Base-by-base conservation (phyloP, 2,797 vertebrate genomes). In the Capromys pilorides region DNA sequence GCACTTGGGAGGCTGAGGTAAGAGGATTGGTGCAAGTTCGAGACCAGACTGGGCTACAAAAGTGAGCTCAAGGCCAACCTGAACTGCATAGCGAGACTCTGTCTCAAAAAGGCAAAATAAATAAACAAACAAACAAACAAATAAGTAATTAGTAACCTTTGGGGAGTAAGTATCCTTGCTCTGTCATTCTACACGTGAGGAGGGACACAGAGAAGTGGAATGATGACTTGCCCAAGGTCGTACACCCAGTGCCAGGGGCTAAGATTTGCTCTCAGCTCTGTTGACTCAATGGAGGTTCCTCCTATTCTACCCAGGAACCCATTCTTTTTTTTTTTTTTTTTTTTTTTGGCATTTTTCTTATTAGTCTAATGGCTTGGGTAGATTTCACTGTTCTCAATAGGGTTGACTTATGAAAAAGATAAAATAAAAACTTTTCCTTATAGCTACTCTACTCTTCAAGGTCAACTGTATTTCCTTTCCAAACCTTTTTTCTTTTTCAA, bases 401-500 rank as follows among this genome's bases (percentile, higher is more conserved):
- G 7, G 5, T 33, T 22, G 82, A 69, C 28, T 18, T 28, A 19
- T 21, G 2, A 57, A 94, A 66, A 71, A 83, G 75, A 64, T 33
- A 21, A 49, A 88, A 86, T 67, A 79, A 87, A 79, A 95, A 39
- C 21, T 13, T 33, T 21, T n/a, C 45, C 39, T 79, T 16, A 21
- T 28, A 90, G 54, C 24, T 57, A 49, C 16, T 83, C 33, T 80
- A 10, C 66, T 59, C 41, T 49, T 89, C 62, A 94, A 85, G 36
- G 67, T 54, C 94, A 95, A n/a, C 61, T 67, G 10, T 57, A 2
- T 84, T 94, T 90, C 82, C 92, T 75, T 85, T 75, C 49, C 66
- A 49, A 61, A 85, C 11, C 71, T 51, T 54, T 51, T 45, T 75
- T 51, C 49, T 45, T 49, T 77, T 78, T 78, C 1, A 14, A 33